Conservation (phyloP, 2,797 vertebrate species). For the Eidolon dupreanum region DNA sequence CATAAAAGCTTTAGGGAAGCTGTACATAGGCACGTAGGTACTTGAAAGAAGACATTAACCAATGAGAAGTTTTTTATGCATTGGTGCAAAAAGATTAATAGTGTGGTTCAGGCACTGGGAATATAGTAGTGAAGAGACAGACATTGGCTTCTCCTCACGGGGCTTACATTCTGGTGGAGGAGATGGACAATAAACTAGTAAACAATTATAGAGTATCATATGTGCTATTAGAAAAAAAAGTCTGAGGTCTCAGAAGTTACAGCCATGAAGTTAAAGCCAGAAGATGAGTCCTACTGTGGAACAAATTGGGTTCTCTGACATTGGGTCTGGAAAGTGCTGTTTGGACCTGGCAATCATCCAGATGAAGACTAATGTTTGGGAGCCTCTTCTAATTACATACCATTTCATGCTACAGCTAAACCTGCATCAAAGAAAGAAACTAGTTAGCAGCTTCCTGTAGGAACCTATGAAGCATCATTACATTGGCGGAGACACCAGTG, state of each 20-base stretch:
- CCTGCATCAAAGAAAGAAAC: background rate
- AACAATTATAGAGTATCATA: background rate
- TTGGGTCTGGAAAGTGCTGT: background rate
- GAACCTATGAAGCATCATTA: background rate
- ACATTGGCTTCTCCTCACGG: background rate
- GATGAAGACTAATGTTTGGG: background rate
- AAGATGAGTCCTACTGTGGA: background rate
- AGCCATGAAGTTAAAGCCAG: background rate
- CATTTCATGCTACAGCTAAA: background rate
- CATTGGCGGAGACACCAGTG: background rate
- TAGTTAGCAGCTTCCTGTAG: background rate
- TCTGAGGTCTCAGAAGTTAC: background rate
- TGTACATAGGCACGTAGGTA: background rate
- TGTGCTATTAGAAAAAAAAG: background rate
- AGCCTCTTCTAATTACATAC: background rate
- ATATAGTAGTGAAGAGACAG: background rate
- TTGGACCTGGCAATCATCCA: background rate
- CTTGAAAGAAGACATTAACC: conserved; percentile 12
- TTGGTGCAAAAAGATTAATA: background rate
- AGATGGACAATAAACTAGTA: background rate
- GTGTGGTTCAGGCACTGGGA: background rate
- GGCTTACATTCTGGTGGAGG: background rate
- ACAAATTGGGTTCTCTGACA: background rate
- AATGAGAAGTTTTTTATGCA: background rate
- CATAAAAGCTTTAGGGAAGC: background rate